Conservation (phyloP, 1,140 invertebrate genomes). For the Philopotamus ludificatus region DNA sequence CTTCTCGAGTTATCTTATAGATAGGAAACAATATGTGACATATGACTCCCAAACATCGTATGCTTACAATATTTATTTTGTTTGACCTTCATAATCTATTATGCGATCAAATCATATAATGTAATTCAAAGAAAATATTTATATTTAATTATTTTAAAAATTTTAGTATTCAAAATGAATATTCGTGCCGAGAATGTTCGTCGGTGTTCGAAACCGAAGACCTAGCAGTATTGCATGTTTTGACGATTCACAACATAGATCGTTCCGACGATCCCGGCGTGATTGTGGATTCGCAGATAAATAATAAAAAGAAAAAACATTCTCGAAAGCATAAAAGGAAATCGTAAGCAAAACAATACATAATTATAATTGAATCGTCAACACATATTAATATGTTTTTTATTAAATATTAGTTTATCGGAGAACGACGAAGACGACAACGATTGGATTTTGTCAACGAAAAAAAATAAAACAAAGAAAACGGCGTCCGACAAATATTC, state of each 20-base stretch:
- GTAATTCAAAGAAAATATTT: too few relatives aligned
- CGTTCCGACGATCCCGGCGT: slow-evolving; percentile 27
- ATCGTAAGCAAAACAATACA: slow-evolving; percentile 13
- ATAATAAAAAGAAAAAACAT: slow-evolving; percentile 10
- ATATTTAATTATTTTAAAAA: too few relatives aligned
- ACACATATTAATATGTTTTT: too few relatives aligned
- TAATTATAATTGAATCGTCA: slow-evolving; percentile 28
- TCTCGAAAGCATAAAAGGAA: slow-evolving; percentile 19
- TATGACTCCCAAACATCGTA: too few relatives aligned
- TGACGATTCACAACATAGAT: slow-evolving; percentile 32
- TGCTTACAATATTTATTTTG: too few relatives aligned
- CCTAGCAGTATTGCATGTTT: slow-evolving; percentile 28
- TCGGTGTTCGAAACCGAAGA: slow-evolving; percentile 18
- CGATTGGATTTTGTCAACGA: not conserved
- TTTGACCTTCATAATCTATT: too few relatives aligned
- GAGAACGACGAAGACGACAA: not conserved
- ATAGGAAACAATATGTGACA: too few relatives aligned
- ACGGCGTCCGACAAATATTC: not conserved
- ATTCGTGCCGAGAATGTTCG: slow-evolving; percentile 29
- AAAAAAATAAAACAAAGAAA: not conserved
- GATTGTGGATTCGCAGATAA: not conserved
- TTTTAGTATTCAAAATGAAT: slow-evolving; percentile 12
- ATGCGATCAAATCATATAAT: too few relatives aligned
- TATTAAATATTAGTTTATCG: not conserved
- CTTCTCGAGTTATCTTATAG: too few relatives aligned